A percentile compares a stretch with the other conserved stretches of the same genome.
These are phyloP conservation scores for Formica aserva DNA, from an alignment of 2,888 invertebrate species.

Conservation along the genomic window DNA sequence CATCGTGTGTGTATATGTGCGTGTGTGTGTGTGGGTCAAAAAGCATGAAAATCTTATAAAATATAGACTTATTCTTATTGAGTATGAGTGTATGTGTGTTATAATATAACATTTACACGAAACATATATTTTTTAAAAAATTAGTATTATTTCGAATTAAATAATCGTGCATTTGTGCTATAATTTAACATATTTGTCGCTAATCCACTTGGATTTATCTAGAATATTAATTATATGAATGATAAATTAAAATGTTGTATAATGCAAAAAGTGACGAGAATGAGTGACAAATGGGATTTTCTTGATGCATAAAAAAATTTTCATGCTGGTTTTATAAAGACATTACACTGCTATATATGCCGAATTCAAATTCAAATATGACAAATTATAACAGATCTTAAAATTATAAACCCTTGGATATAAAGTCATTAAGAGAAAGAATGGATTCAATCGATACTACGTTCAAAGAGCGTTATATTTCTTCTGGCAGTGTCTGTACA, in stretches of 20 bases:
- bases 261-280: not conserved
- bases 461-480: conserved; percentile 68
- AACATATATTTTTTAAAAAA: not conserved
- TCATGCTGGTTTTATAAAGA: not conserved
- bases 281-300: not conserved
- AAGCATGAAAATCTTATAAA: not conserved
- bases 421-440: conserved; percentile 63
- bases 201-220: not conserved
- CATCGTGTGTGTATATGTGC: not conserved
- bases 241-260: not conserved
- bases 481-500: conserved; percentile 72
- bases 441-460: conserved; percentile 67
- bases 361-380: conserved; percentile 36
- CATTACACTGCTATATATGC: not conserved
- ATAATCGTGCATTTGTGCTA: not conserved
- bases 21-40: not conserved
- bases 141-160: not conserved
- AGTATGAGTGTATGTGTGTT: not conserved
- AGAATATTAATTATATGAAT: not conserved
- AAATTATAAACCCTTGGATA: conserved; percentile 62
- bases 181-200: not conserved
- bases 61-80: not conserved
- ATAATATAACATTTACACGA: not conserved
- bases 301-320: not conserved
- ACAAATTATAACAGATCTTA: conserved; percentile 60